Evolutionary conservation across 2,113 vertebrate species (phyloP), one percentile per base, ranked within the genome.

Genomic region (Anser brachyrhynchus): DNA sequence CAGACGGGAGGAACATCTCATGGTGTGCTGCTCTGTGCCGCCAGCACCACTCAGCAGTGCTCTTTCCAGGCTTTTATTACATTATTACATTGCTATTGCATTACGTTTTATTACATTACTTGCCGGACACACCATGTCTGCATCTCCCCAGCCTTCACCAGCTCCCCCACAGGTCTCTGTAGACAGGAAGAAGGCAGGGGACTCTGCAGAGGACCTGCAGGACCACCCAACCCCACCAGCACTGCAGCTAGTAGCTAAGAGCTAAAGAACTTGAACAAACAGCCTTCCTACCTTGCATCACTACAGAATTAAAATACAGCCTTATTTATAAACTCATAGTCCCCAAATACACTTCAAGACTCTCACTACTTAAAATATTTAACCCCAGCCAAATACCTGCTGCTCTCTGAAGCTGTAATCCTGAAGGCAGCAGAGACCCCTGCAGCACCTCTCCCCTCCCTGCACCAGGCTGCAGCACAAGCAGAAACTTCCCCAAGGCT

Each of bases 401-500:
- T 39, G 15, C 44, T 54, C 10, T 9, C 4, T 10, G 5, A 58
- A 52, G 33, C 29, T 33, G 39, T 55, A 58, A 49, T 29, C 25
- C 21, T 3, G 16, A 51, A 16, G 1, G 2, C 12, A 8, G 2
- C 0, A 1, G 37, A 6, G 8, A 19, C 12, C 14, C 9, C 18
- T 71, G 11, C 58, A 55, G 10, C 15, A 66, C 4, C 28, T 8
- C 46, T 28, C 25, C 43, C 21, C n/a, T 33, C 17, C 4, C n/a
- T 31, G 10, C 12, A 25, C 11, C 17, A 52, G 2, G 10, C 57
- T 13, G 0, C 37, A 71, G 3, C 11, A 59, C 19, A 5, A 75
- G 3, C 10, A 43, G 1, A 9, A 54, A 2, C 2, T 0, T 11
- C 1, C 0, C 3, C 1, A 44, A 0, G 1, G 0, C 2, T 35